phyloP scores from a whole-genome alignment of 2,888 invertebrate genomes.

The Ypsolopha sequella region DNA sequence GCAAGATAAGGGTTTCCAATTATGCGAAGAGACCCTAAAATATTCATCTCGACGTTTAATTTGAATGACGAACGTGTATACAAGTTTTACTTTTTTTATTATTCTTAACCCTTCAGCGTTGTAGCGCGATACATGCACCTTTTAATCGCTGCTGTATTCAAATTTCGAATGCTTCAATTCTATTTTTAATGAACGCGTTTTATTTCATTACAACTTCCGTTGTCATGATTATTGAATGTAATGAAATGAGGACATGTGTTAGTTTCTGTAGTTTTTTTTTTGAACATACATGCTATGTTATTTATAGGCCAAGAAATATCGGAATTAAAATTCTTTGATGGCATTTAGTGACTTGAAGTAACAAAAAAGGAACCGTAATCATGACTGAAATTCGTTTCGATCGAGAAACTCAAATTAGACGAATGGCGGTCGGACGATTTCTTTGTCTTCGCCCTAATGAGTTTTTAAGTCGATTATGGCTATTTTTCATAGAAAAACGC shows the following conservation, averaged over 20 bases:
- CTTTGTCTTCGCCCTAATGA: constrained; percentile 70
- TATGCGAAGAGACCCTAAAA: too few species aligned
- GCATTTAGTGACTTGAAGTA: constrained; percentile 29
- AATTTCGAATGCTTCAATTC: constrained; percentile 29
- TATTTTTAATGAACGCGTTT: constrained; percentile 35
- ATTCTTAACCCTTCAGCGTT: too few species aligned
- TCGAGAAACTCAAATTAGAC: constrained; percentile 65
- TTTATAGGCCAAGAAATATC: constrained; percentile 15
- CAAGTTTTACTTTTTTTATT: too few species aligned
- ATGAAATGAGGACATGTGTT: constrained; percentile 43
- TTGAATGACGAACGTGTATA: too few species aligned
- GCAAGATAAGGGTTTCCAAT: too few species aligned
- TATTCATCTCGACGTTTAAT: too few species aligned
- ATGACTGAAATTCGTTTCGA: constrained; percentile 60
- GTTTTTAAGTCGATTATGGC: constrained; percentile 71
- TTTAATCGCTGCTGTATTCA: constrained; percentile 33
- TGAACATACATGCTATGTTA: background rate
- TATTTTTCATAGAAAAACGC: constrained; percentile 71
- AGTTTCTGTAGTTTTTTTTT: background rate
- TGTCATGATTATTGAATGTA: constrained; percentile 55
- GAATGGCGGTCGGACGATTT: constrained; percentile 60
- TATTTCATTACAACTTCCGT: constrained; percentile 59
- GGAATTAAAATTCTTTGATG: constrained; percentile 39
- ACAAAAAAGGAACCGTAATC: constrained; percentile 55
- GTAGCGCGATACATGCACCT: constrained; percentile 19